A percentile compares a stretch with the other conserved stretches of the same genome.
Evolutionary conservation across 2,888 invertebrate species (phyloP).

Genomic region (Eupithecia dodoneata): DNA sequence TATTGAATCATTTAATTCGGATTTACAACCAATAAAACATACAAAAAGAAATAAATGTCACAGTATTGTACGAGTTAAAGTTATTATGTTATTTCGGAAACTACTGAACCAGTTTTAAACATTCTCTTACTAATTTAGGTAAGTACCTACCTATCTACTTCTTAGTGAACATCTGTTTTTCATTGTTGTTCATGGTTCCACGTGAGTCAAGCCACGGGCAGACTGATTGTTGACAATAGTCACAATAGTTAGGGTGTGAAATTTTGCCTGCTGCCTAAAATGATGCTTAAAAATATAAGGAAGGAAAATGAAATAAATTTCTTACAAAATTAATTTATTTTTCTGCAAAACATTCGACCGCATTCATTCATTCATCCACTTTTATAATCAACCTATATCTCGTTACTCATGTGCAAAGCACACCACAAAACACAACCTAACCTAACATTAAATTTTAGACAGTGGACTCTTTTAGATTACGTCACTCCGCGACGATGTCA

Average conservation of each 20-base stretch:
- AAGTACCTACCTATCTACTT: too few species aligned
- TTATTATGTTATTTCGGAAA: too few species aligned
- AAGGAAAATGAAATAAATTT: conserved; percentile 46
- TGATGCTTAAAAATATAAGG: background rate
- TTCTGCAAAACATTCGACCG: conserved; percentile 53
- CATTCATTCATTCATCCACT: conserved; percentile 59
- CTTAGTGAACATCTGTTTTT: too few species aligned
- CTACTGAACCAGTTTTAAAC: too few species aligned
- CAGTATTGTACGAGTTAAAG: too few species aligned
- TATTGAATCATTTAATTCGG: too few species aligned
- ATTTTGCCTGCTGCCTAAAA: background rate
- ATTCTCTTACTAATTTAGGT: too few species aligned
- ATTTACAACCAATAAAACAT: too few species aligned
- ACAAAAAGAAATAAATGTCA: too few species aligned
- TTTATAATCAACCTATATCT: conserved; percentile 49
- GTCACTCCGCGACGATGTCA: conserved; percentile 57
- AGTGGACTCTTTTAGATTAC: conserved; percentile 62
- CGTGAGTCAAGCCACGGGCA: background rate
- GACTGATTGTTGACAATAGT: background rate
- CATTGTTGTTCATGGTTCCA: too few species aligned
- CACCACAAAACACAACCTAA: conserved; percentile 58
- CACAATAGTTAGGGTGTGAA: background rate
- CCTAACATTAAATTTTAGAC: conserved; percentile 66
- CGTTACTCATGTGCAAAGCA: conserved; percentile 34
- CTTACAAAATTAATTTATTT: conserved; percentile 76